phyloP scores from a whole-genome alignment of 1,140 invertebrate genomes.

The Myzus persicae region DNA sequence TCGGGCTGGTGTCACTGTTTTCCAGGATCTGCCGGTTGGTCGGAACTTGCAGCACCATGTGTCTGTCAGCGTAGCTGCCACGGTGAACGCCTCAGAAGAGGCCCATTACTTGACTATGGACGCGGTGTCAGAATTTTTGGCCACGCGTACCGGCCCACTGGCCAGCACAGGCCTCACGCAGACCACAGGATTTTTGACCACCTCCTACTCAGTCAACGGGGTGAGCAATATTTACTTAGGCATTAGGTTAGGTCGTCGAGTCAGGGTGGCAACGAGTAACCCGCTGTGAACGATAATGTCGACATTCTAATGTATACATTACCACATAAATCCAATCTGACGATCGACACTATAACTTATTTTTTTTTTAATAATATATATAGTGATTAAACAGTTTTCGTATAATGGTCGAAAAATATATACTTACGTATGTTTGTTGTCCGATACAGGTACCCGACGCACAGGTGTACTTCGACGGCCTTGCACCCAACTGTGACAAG shows the following conservation, averaged over 20 bases:
- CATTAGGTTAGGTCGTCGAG: neutral
- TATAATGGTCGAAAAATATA: no score
- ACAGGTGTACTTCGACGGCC: slow-evolving; percentile 37
- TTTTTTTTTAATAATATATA: neutral
- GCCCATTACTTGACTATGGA: slow-evolving; percentile 64
- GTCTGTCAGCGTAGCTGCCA: slow-evolving; percentile 64
- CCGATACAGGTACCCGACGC: slow-evolving; percentile 29
- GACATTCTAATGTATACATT: no score
- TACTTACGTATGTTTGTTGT: neutral
- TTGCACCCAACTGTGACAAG: slow-evolving; percentile 46
- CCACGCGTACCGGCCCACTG: slow-evolving; percentile 65
- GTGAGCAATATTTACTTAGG: slow-evolving; percentile 13
- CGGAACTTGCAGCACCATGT: slow-evolving; percentile 70
- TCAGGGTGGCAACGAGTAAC: no score
- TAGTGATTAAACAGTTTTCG: neutral
- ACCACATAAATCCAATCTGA: no score
- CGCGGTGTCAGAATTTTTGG: slow-evolving; percentile 65
- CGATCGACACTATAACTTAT: no score
- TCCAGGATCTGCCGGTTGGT: slow-evolving; percentile 70
- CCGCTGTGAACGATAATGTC: no score
- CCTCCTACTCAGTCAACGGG: slow-evolving; percentile 60
- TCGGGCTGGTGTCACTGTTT: slow-evolving; percentile 65
- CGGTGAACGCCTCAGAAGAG: slow-evolving; percentile 64
- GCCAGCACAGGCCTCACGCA: slow-evolving; percentile 67
- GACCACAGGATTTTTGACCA: slow-evolving; percentile 62